Base-by-base conservation (phyloP, 64 coral and sea anemone species). In the Astreopora myriophthalma region DNA sequence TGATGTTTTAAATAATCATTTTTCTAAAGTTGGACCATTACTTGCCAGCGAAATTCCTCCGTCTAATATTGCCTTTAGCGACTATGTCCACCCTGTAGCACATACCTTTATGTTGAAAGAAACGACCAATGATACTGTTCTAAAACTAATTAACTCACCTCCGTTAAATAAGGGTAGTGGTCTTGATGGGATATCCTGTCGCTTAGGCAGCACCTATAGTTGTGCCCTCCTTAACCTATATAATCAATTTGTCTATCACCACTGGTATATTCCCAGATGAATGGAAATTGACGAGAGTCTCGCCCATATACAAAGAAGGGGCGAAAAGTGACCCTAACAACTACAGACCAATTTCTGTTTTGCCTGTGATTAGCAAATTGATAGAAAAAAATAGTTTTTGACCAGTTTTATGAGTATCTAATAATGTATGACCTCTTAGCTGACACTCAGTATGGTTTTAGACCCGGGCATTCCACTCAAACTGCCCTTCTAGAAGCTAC, bases 1-100 rank as follows among this genome's bases (percentile, higher is more conserved):
- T 73, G 70, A 73, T 73, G 70, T 73, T 37, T 73, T 73, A 37
- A 73, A 73, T 37, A 32, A 38, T 32, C 70, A 73, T 73, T 73
- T 32, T 33, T 73, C 70, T 14, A 61, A 61, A 14, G 55, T 42
- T 42, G 39, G 39, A 42, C 39, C 55, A 61, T 61, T 22, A 61
- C 14, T 61, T 61, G 55, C 55, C 55, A 61, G 55, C 55, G 55
- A 61, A 61, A 61, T 36, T 20, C 32, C 70, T 35, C 17, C n/a
- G n/a, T n/a, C n/a, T n/a, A n/a, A 73, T 73, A 73, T 38, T 73
- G 70, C 2, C 70, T 73, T 17, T 73, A 22, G 70, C 33, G 70
- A 73, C 1, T 73, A 73, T 73, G 6, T 73, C 14, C 70, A 73
- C 11, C 70, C 34, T 13, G 31, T 73, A 0, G 39, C 39, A 42